These are phyloP conservation scores for Temnothorax ravouxi DNA, from an alignment of 2,888 invertebrate species.

Conservation along the genomic window DNA sequence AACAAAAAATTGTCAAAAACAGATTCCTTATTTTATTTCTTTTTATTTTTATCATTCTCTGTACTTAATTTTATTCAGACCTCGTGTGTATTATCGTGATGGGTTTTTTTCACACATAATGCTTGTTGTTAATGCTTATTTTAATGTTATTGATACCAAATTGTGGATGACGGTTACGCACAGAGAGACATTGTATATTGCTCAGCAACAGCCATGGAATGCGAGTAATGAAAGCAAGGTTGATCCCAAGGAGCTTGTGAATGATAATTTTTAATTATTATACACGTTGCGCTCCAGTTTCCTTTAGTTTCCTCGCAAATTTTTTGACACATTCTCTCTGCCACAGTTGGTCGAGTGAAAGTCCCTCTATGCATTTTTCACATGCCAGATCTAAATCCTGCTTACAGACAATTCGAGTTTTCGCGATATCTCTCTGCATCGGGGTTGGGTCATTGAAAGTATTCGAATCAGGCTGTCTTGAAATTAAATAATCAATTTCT, in stretches of 20 bases:
- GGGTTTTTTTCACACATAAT: not conserved
- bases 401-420: conserved; percentile 7
- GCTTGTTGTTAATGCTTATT: not conserved
- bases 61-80: not conserved
- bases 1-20: not conserved
- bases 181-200: conserved; percentile 44
- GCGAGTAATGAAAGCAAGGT: conserved; percentile 84
- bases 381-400: conserved; percentile 36
- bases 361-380: conserved; percentile 66
- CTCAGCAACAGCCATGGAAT: conserved; percentile 77
- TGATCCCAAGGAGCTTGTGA: conserved; percentile 83
- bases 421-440: not conserved
- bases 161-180: not conserved
- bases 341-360: conserved; percentile 65
- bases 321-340: conserved; percentile 71
- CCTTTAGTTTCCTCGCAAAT: conserved; percentile 62
- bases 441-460: not conserved
- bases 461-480: not conserved
- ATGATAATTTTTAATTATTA: conserved; percentile 79
- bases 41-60: not conserved
- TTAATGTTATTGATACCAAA: not conserved
- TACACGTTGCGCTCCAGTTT: conserved; percentile 76
- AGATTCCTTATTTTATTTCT: not conserved
- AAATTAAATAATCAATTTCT: not conserved
- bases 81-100: not conserved